Conservation (phyloP, 2,113 vertebrate genomes). For the Bothrops jararaca region DNA sequence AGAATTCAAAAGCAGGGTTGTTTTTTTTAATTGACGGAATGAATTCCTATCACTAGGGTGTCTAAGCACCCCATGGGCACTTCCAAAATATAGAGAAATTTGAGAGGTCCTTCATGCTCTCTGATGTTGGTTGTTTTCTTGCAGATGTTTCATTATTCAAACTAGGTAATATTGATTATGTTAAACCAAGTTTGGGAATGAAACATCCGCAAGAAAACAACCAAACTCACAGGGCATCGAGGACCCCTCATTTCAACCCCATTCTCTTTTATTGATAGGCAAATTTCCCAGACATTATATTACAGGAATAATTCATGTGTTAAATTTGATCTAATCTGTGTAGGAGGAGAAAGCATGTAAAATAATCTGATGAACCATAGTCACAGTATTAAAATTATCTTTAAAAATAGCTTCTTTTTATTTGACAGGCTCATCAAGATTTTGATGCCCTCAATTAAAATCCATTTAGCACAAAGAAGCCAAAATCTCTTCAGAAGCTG, state of each 20-base stretch:
- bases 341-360: not conserved
- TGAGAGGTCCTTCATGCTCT: not conserved
- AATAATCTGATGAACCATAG: not conserved
- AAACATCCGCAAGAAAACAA: not conserved
- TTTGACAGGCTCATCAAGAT: not conserved
- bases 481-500: not conserved
- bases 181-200: not conserved
- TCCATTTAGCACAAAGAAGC: conserved; percentile 11
- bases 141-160: not conserved
- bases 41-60: not conserved
- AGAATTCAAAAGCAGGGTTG: not conserved
- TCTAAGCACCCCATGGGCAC: not conserved
- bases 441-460: not conserved
- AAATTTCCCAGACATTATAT: not conserved
- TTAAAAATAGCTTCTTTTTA: not conserved
- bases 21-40: not conserved
- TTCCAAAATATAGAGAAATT: not conserved
- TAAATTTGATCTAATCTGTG: not conserved
- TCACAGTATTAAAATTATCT: not conserved
- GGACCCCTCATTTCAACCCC: not conserved
- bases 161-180: not conserved
- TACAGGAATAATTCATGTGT: not conserved
- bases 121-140: not conserved
- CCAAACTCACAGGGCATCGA: not conserved
- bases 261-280: not conserved